Base-by-base conservation (phyloP, 2,113 vertebrate species). In the Proterorhinus semilunaris region DNA sequence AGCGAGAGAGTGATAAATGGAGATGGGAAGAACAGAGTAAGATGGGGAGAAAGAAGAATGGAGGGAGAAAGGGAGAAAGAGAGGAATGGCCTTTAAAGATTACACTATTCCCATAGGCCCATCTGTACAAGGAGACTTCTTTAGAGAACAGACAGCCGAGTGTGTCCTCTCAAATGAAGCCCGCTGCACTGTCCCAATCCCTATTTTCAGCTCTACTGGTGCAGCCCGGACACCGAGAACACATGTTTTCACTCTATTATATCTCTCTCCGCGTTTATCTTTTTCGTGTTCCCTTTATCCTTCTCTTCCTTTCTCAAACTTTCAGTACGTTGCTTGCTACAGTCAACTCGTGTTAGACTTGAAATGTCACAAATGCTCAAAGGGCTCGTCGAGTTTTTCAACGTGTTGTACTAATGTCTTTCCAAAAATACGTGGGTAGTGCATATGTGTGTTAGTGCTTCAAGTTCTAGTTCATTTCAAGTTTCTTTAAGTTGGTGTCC, bases 191-290 rank as follows among this genome's bases (percentile, higher is more conserved):
- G 81, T 84, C 72, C 81, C 72, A 51, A 27, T 82, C 78, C 84
- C 72, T 83, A 86, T 87, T 90, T 86, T 86, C 87, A 86, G 86
- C 87, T 88, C 87, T 85, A 84, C 62, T 88, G 86, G 77, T 86
- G 84, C 77, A 8, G 74, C 57, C 73, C 13, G 51, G 69, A 81
- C 76, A 84, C 76, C 36, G 66, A 85, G 79, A 87, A 89, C 86
- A 86, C 83, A 76, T 85, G 83, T 87, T 86, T 84, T 81, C 77
- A 78, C 68, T 85, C 66, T 64, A 83, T 75, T 67, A 74, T 79
- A 45, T 79, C 66, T 62, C 44, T n/a, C 44, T 45, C 51, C 62
- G 9, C 43, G 43, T 68, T 55, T 72, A 69, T 69, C 71, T 69
- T 17, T 66, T 65, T 44, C 6, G 5, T 48, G 74, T 47, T 21